A percentile compares a stretch with the other conserved stretches of the same genome.
Conservation (phyloP, 2,888 invertebrate species). For the Ferrisia virgata region DNA sequence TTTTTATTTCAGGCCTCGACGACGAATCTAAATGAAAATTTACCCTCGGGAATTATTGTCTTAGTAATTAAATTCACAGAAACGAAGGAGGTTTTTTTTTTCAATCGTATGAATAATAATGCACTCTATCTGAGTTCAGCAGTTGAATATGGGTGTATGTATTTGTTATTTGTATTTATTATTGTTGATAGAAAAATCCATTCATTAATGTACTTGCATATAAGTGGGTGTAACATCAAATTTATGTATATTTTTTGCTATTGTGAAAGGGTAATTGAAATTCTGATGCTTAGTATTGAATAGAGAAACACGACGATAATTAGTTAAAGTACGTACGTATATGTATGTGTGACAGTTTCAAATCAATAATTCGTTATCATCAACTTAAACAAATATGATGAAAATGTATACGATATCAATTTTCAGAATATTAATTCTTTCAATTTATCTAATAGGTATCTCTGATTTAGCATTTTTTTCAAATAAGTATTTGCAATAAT, state of each 20-base stretch:
- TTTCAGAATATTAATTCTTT: not conserved
- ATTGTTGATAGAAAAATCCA: not conserved
- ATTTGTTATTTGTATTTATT: no score
- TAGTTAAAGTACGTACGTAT: no score
- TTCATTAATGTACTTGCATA: not conserved
- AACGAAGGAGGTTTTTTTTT: not conserved
- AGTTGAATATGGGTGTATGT: not conserved
- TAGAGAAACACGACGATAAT: not conserved
- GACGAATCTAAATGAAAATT: not conserved
- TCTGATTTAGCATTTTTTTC: not conserved
- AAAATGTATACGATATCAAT: not conserved
- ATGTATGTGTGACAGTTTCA: no score
- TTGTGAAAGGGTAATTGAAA: not conserved
- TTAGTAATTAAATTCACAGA: not conserved
- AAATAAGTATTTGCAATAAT: not conserved
- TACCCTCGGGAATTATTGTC: not conserved
- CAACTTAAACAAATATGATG: not conserved
- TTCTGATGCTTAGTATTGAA: not conserved
- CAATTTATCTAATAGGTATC: no score
- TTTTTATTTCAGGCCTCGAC: not conserved
- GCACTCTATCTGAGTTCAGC: not conserved
- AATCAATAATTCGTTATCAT: not conserved
- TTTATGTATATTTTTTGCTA: not conserved
- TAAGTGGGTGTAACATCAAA: not conserved
- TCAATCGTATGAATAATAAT: not conserved